A percentile compares a stretch with the other conserved stretches of the same genome.
These are phyloP conservation scores for Trissolcus basalis DNA, from an alignment of 1,140 invertebrate species.

Conservation along the genomic window DNA sequence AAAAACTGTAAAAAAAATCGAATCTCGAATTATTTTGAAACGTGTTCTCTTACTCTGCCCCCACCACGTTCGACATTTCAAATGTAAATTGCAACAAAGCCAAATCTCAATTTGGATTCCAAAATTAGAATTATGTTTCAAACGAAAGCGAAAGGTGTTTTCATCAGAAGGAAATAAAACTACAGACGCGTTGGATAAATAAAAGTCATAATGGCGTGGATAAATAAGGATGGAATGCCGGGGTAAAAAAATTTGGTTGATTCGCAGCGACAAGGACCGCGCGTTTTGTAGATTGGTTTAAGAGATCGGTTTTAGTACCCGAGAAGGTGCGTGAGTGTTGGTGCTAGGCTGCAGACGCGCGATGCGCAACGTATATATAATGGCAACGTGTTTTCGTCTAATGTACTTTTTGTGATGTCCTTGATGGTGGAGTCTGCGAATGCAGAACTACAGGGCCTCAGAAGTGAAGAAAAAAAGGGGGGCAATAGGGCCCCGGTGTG, in stretches of 20 bases:
- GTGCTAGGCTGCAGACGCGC: constrained; percentile 61
- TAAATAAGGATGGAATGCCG: constrained; percentile 8
- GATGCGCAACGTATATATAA: constrained; percentile 66
- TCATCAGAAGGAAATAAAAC: not conserved
- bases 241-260: constrained; percentile 25
- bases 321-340: constrained; percentile 32
- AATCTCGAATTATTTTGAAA: too few relatives aligned
- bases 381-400: constrained; percentile 77
- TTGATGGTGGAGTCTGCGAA: constrained; percentile 77
- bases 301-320: constrained; percentile 49
- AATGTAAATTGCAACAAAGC: too few relatives aligned
- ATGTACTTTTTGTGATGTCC: constrained; percentile 77
- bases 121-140: too few relatives aligned
- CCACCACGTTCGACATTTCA: too few relatives aligned
- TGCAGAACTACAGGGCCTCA: constrained; percentile 74
- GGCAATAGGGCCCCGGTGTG: constrained; percentile 67
- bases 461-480: constrained; percentile 54
- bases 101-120: too few relatives aligned
- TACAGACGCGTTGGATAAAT: not conserved
- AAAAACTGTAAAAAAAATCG: too few relatives aligned
- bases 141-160: not conserved
- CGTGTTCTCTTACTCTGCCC: too few relatives aligned
- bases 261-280: constrained; percentile 28
- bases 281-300: constrained; percentile 45
- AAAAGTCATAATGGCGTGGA: constrained; percentile 6